Evolutionary conservation across 2,888 invertebrate species (phyloP), one percentile per base, ranked within the genome.

Genomic region (Zygogramma bicolorata): DNA sequence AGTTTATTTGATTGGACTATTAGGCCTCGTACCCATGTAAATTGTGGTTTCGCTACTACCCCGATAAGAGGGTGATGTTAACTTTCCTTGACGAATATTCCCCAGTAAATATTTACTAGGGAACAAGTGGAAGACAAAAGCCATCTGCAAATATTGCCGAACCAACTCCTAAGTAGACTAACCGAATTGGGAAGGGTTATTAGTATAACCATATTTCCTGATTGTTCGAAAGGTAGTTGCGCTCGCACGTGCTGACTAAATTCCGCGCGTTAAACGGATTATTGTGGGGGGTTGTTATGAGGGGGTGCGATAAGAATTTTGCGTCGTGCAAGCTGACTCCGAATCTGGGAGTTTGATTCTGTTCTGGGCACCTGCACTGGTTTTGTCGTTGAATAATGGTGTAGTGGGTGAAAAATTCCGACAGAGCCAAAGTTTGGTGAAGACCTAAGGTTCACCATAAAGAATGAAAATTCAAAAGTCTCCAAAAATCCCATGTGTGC

Each of bases 201-300:
- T 53, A 53, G 53, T 53, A 27, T 27, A 53, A 53, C 53, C 53
- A 53, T 53, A 53, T 53, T 53, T 27, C 53, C 25, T 22, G 53
- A 53, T 53, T 53, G 27, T 53, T 53, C 8, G 53, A 53, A 53
- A 53, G 25, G 53, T n/a, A 53, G 18, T 20, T 10, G 22, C n/a
- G 53, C 27, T 25, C 1, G n/a, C 25, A 53, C n/a, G 53, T 22
- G 25, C 13, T n/a, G 25, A 53, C 25, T 27, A 22, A 25, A 53
- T 18, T 53, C 27, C 13, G 25, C n/a, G 53, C 13, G 53, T 3
- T 53, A 53, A 53, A 53, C 8, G 53, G 53, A 53, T 53, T 53
- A 53, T n/a, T n/a, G n/a, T n/a, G n/a, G n/a, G n/a, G 27, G 27
- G 53, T 13, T n/a, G 22, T 22, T 53, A 27, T 13, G n/a, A 6